Conservation (phyloP, 2,888 invertebrate species). For the Aphodius granarius region DNA sequence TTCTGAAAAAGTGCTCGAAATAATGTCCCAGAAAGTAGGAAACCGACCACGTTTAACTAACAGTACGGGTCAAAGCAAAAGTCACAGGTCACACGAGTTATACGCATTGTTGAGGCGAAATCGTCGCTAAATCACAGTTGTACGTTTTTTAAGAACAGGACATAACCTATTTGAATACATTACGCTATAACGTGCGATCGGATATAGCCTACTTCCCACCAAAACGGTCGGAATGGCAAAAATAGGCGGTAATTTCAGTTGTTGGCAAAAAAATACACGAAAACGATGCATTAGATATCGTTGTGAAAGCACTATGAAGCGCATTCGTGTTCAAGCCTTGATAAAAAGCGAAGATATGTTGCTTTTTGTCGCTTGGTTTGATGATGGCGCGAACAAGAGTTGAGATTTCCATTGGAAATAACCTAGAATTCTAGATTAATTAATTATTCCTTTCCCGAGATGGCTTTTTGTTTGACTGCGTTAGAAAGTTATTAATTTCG, state of each 20-base stretch:
- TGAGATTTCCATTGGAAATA: too few relatives aligned
- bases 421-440: too few relatives aligned
- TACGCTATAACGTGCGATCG: not conserved
- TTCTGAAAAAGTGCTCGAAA: too few relatives aligned
- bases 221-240: not conserved
- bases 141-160: not conserved
- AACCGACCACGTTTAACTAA: not conserved
- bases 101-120: not conserved
- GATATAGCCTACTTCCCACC: not conserved
- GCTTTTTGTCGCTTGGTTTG: not conserved
- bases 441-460: not conserved
- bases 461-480: not conserved
- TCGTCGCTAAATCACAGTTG: not conserved
- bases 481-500: not conserved
- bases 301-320: not conserved
- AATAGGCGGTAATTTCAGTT: not conserved
- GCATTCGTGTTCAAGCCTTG: not conserved
- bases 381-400: not conserved
- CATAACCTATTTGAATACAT: not conserved
- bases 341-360: not conserved
- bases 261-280: not conserved
- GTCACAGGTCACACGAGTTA: not conserved
- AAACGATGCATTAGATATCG: not conserved
- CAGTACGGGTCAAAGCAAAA: not conserved
- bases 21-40: not conserved